phyloP scores from a whole-genome alignment of 2,113 vertebrate genomes.

The Acanthochromis polyacanthus region DNA sequence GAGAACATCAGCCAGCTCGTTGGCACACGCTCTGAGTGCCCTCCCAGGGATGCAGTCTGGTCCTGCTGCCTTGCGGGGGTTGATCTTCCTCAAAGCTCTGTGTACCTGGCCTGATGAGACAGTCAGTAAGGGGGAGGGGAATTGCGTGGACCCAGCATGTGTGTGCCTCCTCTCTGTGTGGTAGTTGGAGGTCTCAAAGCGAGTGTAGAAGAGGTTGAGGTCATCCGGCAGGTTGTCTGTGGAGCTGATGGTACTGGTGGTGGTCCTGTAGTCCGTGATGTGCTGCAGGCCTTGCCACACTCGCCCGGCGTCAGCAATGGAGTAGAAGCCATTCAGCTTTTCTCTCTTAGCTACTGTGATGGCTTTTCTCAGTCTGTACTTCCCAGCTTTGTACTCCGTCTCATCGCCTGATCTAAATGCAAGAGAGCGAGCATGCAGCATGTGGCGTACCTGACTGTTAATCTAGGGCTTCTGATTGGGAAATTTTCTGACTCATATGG shows the following conservation, averaged over 20 bases:
- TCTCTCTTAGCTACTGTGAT: constrained; percentile 4
- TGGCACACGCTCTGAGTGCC: constrained; percentile 14
- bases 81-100: too few relatives aligned
- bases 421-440: neutral
- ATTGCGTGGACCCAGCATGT: too few relatives aligned
- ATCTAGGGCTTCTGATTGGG: constrained; percentile 14
- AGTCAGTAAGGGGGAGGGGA: too few relatives aligned
- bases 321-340: neutral
- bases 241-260: neutral
- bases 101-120: too few relatives aligned
- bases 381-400: neutral
- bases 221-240: neutral
- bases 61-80: too few relatives aligned
- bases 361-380: neutral
- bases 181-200: neutral
- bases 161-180: neutral
- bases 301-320: neutral
- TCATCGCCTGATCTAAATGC: constrained; percentile 8
- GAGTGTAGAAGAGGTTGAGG: neutral
- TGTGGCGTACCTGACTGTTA: neutral
- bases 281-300: constrained; percentile 12
- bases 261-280: neutral
- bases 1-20: too few relatives aligned
- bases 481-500: too few relatives aligned
- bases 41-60: too few relatives aligned